phyloP scores from a whole-genome alignment of 2,113 vertebrate genomes.

The Petromus typicus region DNA sequence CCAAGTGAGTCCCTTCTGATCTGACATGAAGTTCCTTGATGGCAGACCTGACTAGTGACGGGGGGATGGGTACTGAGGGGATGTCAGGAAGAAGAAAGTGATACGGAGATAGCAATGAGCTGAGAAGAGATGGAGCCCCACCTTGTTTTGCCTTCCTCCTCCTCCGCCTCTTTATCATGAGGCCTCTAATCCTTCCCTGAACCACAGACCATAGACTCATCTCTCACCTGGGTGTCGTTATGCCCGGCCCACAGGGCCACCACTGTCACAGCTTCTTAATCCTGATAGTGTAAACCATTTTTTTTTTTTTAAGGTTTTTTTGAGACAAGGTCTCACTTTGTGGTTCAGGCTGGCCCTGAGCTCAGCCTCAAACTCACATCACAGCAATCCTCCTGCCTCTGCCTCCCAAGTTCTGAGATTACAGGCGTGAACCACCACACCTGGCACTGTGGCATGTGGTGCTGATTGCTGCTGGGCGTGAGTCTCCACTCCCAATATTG shows the following conservation, averaged over 20 bases:
- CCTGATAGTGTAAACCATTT: not conserved
- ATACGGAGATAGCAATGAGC: not conserved
- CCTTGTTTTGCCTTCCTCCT: not conserved
- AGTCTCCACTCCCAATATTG: no score
- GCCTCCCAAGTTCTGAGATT: no score
- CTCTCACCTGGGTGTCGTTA: no score
- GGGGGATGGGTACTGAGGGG: no score
- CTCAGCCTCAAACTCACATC: no score
- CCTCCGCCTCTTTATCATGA: not conserved
- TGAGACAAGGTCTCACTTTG: no score
- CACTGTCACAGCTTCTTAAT: not conserved
- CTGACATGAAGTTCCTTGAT: not conserved
- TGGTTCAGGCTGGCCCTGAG: no score
- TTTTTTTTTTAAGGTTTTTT: no score
- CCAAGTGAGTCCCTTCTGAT: not conserved
- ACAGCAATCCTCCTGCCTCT: no score
- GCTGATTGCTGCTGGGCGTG: no score
- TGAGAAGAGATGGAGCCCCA: not conserved
- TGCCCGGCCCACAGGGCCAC: not conserved
- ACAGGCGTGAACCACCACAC: no score
- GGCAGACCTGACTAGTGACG: not conserved
- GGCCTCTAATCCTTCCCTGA: not conserved
- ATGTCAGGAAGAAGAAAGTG: not conserved
- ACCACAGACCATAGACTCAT: not conserved
- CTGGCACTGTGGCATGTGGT: no score